Evolutionary conservation across 1,140 invertebrate genomes (phyloP).

Genomic region (Bombus consobrinus): DNA sequence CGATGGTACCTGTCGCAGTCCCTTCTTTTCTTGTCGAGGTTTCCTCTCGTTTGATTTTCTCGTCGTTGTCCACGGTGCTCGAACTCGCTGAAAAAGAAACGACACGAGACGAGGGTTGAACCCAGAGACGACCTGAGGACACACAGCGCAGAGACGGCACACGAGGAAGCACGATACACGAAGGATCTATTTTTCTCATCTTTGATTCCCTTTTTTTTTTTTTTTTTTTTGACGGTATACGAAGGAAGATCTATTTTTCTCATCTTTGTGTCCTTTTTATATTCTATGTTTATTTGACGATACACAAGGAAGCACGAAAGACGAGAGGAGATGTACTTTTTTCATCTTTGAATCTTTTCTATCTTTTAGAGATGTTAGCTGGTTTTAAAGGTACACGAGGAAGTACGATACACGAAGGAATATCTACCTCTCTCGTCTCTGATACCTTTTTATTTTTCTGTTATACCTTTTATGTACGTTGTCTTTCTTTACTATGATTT

Average conservation of each 20-base stretch:
- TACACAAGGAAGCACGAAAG: too few species aligned
- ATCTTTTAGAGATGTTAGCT: not conserved
- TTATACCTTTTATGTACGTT: not conserved
- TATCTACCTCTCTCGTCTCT: not conserved
- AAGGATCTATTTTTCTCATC: slow-evolving; percentile 6
- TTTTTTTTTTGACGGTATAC: not conserved
- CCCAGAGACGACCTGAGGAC: slow-evolving; percentile 27
- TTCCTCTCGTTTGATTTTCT: slow-evolving; percentile 18
- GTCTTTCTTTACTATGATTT: not conserved
- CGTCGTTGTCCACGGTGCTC: slow-evolving; percentile 19
- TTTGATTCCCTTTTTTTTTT: not conserved
- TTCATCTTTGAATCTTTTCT: not conserved
- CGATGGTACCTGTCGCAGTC: slow-evolving; percentile 27
- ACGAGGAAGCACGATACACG: not conserved
- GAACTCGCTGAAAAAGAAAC: slow-evolving; percentile 52
- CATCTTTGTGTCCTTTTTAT: not conserved
- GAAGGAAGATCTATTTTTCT: not conserved
- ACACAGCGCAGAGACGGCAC: not conserved
- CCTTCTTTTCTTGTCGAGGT: slow-evolving; percentile 1
- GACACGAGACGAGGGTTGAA: slow-evolving; percentile 50
- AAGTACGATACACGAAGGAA: not conserved
- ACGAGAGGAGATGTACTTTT: not conserved
- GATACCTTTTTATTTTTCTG: not conserved
- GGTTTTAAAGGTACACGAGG: not conserved
- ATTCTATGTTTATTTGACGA: too few species aligned